Evolutionary conservation across 2,797 vertebrate genomes (phyloP).

Genomic region (Echiichthys vipera): DNA sequence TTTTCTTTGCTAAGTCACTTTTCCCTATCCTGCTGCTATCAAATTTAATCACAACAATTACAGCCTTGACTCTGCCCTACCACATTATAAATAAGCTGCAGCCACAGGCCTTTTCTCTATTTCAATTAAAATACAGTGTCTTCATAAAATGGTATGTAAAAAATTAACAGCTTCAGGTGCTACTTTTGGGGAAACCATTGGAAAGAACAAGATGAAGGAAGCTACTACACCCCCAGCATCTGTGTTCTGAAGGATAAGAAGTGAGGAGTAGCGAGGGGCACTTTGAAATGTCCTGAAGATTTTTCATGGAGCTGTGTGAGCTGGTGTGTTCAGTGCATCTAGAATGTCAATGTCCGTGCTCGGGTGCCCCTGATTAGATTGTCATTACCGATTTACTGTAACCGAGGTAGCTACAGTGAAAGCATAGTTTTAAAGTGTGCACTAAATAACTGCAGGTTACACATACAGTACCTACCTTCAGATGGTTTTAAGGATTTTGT

Average conservation of each 20-base stretch:
- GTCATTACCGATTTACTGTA: conserved; percentile 11
- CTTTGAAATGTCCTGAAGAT: conserved; percentile 49
- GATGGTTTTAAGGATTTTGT: background rate
- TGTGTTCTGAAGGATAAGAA: conserved; percentile 30
- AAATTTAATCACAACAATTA: conserved; percentile 66
- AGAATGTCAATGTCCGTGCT: conserved; percentile 42
- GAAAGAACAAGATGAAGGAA: conserved; percentile 27
- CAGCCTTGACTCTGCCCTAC: conserved; percentile 45
- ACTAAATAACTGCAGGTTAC: conserved; percentile 9
- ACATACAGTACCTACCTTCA: background rate
- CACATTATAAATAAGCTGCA: conserved; percentile 26
- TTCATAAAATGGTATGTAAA: conserved; percentile 36
- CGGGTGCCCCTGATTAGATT: conserved; percentile 9
- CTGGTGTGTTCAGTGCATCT: conserved; percentile 14
- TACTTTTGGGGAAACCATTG: conserved; percentile 33
- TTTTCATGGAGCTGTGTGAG: conserved; percentile 7
- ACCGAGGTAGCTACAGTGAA: background rate
- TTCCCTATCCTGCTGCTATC: conserved; percentile 35
- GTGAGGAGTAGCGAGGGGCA: background rate
- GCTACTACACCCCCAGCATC: conserved; percentile 8
- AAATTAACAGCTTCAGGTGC: conserved; percentile 37
- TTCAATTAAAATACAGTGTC: conserved; percentile 55
- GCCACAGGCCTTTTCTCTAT: conserved; percentile 50
- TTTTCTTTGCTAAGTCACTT: conserved; percentile 26
- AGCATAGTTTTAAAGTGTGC: background rate